Evolutionary conservation across 1,140 invertebrate species (phyloP).

Genomic region (Drosophila ficusphila): DNA sequence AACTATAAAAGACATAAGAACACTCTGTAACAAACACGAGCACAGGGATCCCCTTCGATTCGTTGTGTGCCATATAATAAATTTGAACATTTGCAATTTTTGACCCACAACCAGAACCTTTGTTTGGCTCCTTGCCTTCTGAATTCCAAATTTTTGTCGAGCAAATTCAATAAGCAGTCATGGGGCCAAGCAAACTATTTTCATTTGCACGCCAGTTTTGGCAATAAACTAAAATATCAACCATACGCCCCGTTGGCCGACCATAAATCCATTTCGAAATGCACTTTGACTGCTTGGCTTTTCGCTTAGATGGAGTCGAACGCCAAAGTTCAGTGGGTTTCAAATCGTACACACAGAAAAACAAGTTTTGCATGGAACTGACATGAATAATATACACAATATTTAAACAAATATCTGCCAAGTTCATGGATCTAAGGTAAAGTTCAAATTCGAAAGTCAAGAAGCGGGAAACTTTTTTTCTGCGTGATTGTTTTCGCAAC

Average conservation of each 20-base stretch:
- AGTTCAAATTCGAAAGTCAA: not conserved
- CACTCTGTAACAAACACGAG: slow-evolving; percentile 34
- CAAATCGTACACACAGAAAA: not conserved
- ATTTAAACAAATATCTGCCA: not conserved
- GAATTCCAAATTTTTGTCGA: slow-evolving; percentile 14
- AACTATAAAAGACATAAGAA: slow-evolving; percentile 45
- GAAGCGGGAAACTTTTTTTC: not conserved
- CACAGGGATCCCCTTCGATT: slow-evolving; percentile 3
- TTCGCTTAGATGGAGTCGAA: slow-evolving; percentile 46
- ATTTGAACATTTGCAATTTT: slow-evolving; percentile 49
- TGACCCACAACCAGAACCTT: slow-evolving; percentile 23
- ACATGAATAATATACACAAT: too few relatives aligned
- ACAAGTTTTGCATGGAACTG: not conserved
- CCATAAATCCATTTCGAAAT: slow-evolving; percentile 60
- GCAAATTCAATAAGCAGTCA: slow-evolving; percentile 36
- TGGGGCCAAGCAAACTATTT: slow-evolving; percentile 38
- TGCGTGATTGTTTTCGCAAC: slow-evolving; percentile 6
- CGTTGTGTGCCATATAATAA: slow-evolving; percentile 28
- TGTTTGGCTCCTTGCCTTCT: not conserved
- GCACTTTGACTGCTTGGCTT: slow-evolving; percentile 79
- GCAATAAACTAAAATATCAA: slow-evolving; percentile 55
- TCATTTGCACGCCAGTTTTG: slow-evolving; percentile 44
- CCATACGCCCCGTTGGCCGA: slow-evolving; percentile 50
- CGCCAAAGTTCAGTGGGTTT: slow-evolving; percentile 20
- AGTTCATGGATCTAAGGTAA: not conserved